Conservation (phyloP, 2,888 invertebrate species). For the Marronus borbonicus region DNA sequence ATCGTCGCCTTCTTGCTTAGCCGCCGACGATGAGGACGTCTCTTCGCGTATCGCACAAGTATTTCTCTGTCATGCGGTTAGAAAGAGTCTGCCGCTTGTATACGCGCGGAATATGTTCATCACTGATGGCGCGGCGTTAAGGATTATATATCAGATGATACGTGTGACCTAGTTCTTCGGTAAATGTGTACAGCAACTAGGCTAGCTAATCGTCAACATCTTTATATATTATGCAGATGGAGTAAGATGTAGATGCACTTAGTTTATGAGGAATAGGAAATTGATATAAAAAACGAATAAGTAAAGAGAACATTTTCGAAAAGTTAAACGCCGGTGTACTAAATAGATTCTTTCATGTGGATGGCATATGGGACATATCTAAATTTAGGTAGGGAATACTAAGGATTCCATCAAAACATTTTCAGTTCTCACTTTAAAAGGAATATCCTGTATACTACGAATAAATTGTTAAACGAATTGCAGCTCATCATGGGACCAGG, state of each 20-base stretch:
- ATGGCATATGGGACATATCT: too few relatives aligned
- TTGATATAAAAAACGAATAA: too few relatives aligned
- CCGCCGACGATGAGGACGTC: background rate
- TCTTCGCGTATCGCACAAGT: background rate
- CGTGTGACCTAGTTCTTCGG: slow-evolving; percentile 26
- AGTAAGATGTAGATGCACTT: background rate
- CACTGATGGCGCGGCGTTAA: background rate
- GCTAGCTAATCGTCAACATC: slow-evolving; percentile 4
- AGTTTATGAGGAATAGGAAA: background rate
- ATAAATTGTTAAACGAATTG: too few relatives aligned
- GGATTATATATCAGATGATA: slow-evolving; percentile 2
- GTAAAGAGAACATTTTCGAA: too few relatives aligned
- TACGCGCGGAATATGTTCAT: slow-evolving; percentile 12
- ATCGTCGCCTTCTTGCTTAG: background rate
- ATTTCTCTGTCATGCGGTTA: too few relatives aligned
- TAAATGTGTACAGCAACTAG: background rate
- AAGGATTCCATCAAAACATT: too few relatives aligned
- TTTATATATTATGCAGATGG: slow-evolving; percentile 1
- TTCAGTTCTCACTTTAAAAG: too few relatives aligned
- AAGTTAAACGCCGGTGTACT: too few relatives aligned
- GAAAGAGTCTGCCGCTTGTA: slow-evolving; percentile 9
- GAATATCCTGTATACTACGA: too few relatives aligned
- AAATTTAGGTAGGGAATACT: too few relatives aligned
- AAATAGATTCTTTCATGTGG: too few relatives aligned
- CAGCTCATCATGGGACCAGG: too few relatives aligned